Evolutionary conservation across 2,888 invertebrate species (phyloP), one percentile per base, ranked within the genome.

Genomic region (Nomada hirtipes): DNA sequence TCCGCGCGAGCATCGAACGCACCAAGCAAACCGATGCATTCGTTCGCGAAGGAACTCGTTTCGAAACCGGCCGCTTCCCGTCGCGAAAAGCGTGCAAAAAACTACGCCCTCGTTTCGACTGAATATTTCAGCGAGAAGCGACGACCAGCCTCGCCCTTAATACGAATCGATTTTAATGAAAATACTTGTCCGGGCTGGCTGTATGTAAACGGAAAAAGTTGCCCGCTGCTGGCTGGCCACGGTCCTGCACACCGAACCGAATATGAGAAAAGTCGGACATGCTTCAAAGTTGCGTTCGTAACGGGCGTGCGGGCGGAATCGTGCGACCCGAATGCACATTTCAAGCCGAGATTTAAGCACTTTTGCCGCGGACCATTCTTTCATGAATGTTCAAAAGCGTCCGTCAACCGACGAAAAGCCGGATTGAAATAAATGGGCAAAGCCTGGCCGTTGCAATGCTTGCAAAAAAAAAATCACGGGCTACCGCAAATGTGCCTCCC

Each of bases 381-480:
- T 64, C 70, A 36, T 59, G 75, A 76, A 79, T 60, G 82, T 55
- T 82, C 71, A 74, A 86, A 86, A 74, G 76, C 82, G 75, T 44
- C 81, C 85, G 76, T 73, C 82, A 76, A 75, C 73, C 76, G 55
- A 47, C 60, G 76, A 61, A 67, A 84, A 79, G 87, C 81, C 57
- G 71, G 78, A 87, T 86, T 73, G 81, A 87, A 86, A 86, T 87
- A 86, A 84, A 86, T 81, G 87, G 75, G 36, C 64, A 57, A 42
- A 59, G 44, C 52, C 57, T 10, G 52, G 59, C 73, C 70, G 42
- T 69, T 60, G 64, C 70, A 69, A 80, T 65, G 50, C 79, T 42
- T 13, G n/a, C 61, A 50, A 26, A 29, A 47, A 55, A 63, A 64
- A 71, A 78, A 76, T 11, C 26, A 52, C 53, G 13, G 26, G 26